Evolutionary conservation across 1,140 invertebrate genomes (phyloP).

Genomic region (Brachionus rotundiformis): DNA sequence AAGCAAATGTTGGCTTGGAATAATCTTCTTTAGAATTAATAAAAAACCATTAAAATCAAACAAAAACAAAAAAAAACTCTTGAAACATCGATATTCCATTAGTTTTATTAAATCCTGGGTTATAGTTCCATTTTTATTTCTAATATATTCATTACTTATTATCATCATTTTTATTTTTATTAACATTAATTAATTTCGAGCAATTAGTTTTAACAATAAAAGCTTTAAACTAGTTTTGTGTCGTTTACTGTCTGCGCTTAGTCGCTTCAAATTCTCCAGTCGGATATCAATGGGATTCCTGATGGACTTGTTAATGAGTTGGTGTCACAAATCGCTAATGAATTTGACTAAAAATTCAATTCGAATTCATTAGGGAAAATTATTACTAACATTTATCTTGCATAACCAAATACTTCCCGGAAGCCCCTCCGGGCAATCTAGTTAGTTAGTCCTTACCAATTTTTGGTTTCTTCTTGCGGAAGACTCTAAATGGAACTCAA

Average conservation of each 20-base stretch:
- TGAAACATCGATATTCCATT: slow-evolving; percentile 47
- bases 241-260: not conserved
- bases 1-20: slow-evolving; percentile 43
- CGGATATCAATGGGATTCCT: slow-evolving; percentile 25
- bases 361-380: not conserved
- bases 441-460: not conserved
- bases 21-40: slow-evolving; percentile 29
- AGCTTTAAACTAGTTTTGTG: slow-evolving; percentile 6
- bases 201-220: slow-evolving; percentile 43
- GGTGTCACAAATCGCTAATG: not conserved
- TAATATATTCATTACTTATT: slow-evolving; percentile 42
- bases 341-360: not conserved
- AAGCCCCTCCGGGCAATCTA: not conserved
- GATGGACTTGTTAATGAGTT: slow-evolving; percentile 23
- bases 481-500: slow-evolving; percentile 18
- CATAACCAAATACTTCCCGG: not conserved
- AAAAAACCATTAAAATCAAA: slow-evolving; percentile 37
- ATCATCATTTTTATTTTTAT: slow-evolving; percentile 38
- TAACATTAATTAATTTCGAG: slow-evolving; percentile 51
- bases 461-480: slow-evolving; percentile 1
- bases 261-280: not conserved
- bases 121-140: not conserved
- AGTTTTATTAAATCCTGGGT: slow-evolving; percentile 45
- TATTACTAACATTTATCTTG: not conserved
- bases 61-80: slow-evolving; percentile 42